phyloP scores from a whole-genome alignment of 2,888 invertebrate genomes.

The Frankliniella fusca region DNA sequence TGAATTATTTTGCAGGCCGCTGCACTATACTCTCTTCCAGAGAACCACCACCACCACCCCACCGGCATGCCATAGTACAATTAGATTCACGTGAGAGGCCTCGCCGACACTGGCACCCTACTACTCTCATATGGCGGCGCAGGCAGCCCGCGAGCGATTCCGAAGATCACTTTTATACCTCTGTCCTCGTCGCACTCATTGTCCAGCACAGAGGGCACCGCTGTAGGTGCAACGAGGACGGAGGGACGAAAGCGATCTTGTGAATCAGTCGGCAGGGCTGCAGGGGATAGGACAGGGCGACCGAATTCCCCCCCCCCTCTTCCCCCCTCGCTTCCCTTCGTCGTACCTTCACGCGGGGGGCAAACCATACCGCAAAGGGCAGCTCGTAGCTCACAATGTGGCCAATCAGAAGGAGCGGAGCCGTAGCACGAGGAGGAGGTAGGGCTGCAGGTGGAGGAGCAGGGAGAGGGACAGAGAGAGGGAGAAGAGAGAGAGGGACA shows the following conservation, averaged over 20 bases:
- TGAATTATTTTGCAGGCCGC: neutral
- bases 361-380: too few species aligned
- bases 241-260: too few species aligned
- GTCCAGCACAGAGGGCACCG: too few species aligned
- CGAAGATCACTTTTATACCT: too few species aligned
- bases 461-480: neutral
- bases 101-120: neutral
- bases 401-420: neutral
- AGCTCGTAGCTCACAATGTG: neutral
- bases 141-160: too few species aligned
- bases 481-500: neutral
- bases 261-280: too few species aligned
- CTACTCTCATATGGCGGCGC: neutral
- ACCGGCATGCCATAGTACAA: neutral
- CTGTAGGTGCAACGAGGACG: too few species aligned
- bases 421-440: neutral
- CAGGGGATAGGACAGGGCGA: neutral
- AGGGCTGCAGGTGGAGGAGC: neutral
- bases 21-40: neutral
- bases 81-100: neutral
- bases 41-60: neutral
- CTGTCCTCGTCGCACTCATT: too few species aligned
- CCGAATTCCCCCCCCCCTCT: too few species aligned
- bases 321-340: too few species aligned
- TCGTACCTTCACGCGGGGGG: too few species aligned